Percentiles rank a stretch among this genome's conserved stretches.
phyloP scores from a whole-genome alignment of 2,888 invertebrate species.

The Tethea ocularis region DNA sequence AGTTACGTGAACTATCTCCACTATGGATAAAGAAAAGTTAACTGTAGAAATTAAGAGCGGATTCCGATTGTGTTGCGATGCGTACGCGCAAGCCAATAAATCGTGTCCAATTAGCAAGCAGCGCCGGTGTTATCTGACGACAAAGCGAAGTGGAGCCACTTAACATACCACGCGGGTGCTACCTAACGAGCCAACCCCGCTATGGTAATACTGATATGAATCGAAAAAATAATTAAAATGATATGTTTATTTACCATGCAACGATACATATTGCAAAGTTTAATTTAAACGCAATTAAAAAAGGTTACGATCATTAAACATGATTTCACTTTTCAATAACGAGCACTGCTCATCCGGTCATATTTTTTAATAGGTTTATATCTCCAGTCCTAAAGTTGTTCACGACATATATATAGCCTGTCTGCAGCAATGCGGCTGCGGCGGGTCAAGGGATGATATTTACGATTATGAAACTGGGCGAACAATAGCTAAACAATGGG shows the following conservation, averaged over 20 bases:
- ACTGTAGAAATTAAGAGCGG: conserved; percentile 30
- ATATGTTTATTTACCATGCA: conserved; percentile 10
- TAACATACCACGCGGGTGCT: conserved; percentile 10
- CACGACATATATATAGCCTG: conserved; percentile 5
- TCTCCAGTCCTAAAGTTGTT: conserved; percentile 35
- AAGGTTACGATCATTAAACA: not conserved
- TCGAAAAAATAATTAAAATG: conserved; percentile 11
- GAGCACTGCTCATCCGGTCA: no score
- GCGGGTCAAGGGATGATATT: conserved; percentile 65
- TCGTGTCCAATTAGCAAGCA: conserved; percentile 76
- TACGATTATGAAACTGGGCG: conserved; percentile 61
- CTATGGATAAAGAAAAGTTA: conserved; percentile 13
- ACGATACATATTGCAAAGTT: not conserved
- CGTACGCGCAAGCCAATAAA: conserved; percentile 62
- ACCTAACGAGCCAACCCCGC: conserved; percentile 7
- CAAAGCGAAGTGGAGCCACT: conserved; percentile 55
- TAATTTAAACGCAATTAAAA: not conserved
- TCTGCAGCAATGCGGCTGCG: conserved; percentile 17
- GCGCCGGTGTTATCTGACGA: conserved; percentile 61
- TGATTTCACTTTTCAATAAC: not conserved
- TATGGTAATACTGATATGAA: conserved; percentile 3
- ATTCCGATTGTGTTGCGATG: conserved; percentile 32
- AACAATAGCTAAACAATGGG: conserved; percentile 73
- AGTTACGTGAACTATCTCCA: not conserved
- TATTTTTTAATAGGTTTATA: conserved; percentile 22